phyloP scores from a whole-genome alignment of 2,797 vertebrate genomes.

The Chiloscyllium punctatum region DNA sequence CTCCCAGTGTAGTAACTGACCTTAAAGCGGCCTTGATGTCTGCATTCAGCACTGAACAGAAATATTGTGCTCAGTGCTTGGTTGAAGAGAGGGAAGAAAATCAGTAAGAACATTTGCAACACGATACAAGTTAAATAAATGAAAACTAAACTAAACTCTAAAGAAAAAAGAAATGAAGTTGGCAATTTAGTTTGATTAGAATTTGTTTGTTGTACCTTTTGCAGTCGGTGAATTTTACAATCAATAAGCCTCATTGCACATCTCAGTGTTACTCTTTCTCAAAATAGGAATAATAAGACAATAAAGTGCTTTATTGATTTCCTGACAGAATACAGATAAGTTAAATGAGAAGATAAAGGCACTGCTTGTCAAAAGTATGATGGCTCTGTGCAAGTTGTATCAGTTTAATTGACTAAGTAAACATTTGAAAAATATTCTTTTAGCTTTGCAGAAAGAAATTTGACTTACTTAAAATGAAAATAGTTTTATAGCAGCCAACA shows the following conservation, averaged over 20 bases:
- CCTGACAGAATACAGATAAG: background rate
- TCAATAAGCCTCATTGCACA: constrained; percentile 23
- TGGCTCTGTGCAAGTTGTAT: background rate
- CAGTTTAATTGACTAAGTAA: background rate
- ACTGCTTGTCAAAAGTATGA: background rate
- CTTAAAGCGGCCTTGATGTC: too few relatives aligned
- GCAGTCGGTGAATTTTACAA: background rate
- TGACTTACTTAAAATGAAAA: background rate
- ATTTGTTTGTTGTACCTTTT: background rate
- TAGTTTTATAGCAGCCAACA: background rate
- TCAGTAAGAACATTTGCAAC: background rate
- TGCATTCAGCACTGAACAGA: too few relatives aligned
- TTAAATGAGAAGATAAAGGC: background rate
- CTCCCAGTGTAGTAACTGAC: too few relatives aligned
- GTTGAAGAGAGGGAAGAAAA: background rate
- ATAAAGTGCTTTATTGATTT: background rate
- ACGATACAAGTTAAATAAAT: background rate
- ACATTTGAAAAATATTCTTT: background rate
- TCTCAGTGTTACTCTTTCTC: background rate
- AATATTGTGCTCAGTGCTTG: background rate
- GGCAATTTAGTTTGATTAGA: background rate
- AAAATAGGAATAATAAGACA: constrained; percentile 7
- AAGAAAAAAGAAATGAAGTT: background rate
- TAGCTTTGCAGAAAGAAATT: background rate
- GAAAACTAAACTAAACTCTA: background rate